Evolutionary conservation across 2,888 invertebrate genomes (phyloP), one percentile per base, ranked within the genome.

Genomic region (Drosophila lacicola): DNA sequence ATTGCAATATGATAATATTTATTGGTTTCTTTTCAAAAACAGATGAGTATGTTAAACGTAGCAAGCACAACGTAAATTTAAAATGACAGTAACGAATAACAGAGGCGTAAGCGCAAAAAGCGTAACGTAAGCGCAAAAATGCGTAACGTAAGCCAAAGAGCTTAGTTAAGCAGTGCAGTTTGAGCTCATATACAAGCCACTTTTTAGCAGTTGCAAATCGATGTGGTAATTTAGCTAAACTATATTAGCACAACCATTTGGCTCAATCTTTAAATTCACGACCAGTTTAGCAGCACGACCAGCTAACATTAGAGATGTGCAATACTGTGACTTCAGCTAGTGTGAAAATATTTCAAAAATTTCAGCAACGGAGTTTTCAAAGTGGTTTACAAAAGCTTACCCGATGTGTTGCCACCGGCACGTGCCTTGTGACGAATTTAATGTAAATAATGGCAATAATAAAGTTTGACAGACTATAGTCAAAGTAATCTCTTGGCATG

Each of bases 11-110:
- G 54, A 36, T 55, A 25, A 44, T 39, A 44, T 25, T 50, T 29
- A 47, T 50, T 63, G 53, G 61, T 53, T 41, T 70, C 45, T 58
- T 44, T 57, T 50, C 47, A 69, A 61, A 62, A 62, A 42, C 51
- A 55, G 45, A 44, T 42, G 49, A 37, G 17, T 14, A 42, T 37
- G 60, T 42, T 41, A 45, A 62, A 55, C 54, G 54, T 50, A 56
- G 44, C 34, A 39, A 36, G 21, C 44, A 9, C 9, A 42, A 11
- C 34, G 19, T 25, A 13, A 44, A 34, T 21, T 37, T 61, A n/a
- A 56, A 44, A 39, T 47, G 13, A 2, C 11, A 19, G 49, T 41
- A 53, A 61, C 3, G 3, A 4, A 29, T 53, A 56, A 56, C 71
- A 68, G 54, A 2, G 8, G 6, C 36, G 69, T 45, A 17, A 37